Conservation (phyloP, 2,888 invertebrate genomes). For the Dilophus febrilis region DNA sequence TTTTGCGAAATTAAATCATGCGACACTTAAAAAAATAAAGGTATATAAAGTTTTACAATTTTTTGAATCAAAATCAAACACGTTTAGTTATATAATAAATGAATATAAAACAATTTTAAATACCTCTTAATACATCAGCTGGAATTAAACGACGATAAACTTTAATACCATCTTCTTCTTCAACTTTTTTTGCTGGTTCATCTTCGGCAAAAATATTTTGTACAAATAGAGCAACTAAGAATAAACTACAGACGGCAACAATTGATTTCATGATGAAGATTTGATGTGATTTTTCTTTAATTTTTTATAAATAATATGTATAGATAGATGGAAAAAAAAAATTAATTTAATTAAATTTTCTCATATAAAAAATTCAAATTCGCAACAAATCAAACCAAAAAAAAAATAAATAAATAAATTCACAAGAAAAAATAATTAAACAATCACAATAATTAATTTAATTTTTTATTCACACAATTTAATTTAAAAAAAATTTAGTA, state of each 20-base stretch:
- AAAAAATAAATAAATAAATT: neutral
- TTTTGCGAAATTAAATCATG: too few species aligned
- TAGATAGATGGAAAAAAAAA: neutral
- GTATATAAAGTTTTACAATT: too few species aligned
- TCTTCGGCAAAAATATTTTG: slow-evolving; percentile 24
- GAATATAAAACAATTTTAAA: slow-evolving; percentile 12
- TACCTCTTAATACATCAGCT: slow-evolving; percentile 80
- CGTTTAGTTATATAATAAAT: too few species aligned
- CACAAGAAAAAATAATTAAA: too few species aligned
- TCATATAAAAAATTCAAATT: too few species aligned
- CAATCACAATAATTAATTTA: neutral
- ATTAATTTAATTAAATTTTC: neutral
- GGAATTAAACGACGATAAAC: slow-evolving; percentile 71
- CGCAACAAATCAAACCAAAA: neutral
- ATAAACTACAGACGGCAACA: neutral
- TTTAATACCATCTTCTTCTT: slow-evolving; percentile 36
- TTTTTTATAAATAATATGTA: neutral
- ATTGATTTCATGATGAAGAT: neutral
- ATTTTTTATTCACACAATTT: neutral
- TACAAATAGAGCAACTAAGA: neutral
- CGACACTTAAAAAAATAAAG: too few species aligned
- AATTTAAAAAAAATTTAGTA: too few species aligned
- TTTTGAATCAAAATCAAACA: too few species aligned
- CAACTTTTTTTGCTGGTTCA: slow-evolving; percentile 29
- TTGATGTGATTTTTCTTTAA: neutral